These are phyloP conservation scores for Hormiphora californensis DNA, from an alignment of 37 sponge, comb jelly and placozoan species.

Conservation along the genomic window DNA sequence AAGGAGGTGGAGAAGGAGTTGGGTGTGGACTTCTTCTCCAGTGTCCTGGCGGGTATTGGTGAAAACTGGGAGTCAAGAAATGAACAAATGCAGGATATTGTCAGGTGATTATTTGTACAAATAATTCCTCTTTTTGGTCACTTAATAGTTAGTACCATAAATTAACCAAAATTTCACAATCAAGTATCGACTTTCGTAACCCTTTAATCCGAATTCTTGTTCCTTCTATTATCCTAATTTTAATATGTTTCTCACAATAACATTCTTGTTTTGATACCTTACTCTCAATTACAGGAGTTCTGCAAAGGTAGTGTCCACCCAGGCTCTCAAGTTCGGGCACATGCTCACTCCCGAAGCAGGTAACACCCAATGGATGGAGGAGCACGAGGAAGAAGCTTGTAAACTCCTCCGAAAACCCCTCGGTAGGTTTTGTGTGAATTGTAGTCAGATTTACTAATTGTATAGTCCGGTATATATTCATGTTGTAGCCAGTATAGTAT, in stretches of 20 bases:
- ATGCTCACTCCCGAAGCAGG: slow-evolving; percentile 38
- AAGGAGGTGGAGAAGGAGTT: slow-evolving; percentile 15
- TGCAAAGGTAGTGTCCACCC: not conserved
- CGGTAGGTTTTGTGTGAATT: too few relatives aligned
- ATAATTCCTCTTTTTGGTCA: not conserved
- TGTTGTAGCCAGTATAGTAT: too few relatives aligned
- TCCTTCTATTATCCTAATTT: too few relatives aligned
- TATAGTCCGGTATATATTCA: too few relatives aligned
- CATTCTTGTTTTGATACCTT: not conserved
- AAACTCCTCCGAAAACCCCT: slow-evolving; percentile 35
- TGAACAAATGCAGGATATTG: not conserved
- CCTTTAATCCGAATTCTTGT: too few relatives aligned
- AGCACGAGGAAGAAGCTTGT: slow-evolving; percentile 49
- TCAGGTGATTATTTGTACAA: not conserved
- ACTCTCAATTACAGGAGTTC: not conserved
- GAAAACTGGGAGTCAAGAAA: not conserved
- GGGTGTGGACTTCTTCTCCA: slow-evolving; percentile 40
- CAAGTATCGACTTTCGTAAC: too few relatives aligned
- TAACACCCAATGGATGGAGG: slow-evolving; percentile 43
- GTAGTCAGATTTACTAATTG: too few relatives aligned
- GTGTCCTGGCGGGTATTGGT: not conserved
- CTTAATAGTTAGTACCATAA: too few relatives aligned
- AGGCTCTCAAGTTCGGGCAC: slow-evolving; percentile 27
- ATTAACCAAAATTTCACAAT: too few relatives aligned
- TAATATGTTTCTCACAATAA: too few relatives aligned